Evolutionary conservation across 23 tunicate species (phyloP), one percentile per base, ranked within the genome.

Genomic region (Ascidia mentula): DNA sequence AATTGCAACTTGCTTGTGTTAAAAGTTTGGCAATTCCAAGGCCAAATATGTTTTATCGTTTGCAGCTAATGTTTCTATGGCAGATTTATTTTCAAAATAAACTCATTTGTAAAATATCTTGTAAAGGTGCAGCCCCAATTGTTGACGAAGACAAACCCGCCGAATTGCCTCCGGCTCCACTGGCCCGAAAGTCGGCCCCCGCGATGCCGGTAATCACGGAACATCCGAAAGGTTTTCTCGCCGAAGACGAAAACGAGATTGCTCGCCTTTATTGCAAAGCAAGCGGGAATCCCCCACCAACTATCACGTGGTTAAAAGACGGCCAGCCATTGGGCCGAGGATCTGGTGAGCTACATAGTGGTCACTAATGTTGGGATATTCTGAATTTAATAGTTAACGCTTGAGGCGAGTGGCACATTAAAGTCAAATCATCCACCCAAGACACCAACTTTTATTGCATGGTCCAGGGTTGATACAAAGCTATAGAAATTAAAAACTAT

Each of bases 201-300:
- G 8, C 37, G 9, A 37, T 36, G 70, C 89, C 89, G 9, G 45
- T 31, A 24, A 69, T 85, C 0, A 77, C 34, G 5, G 89, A 85
- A 45, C 76, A 85, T 26, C 89, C 89, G 1, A 40, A 1, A 33
- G 36, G 46, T 46, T 13, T 8, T 15, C 32, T 85, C 26, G 89
- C 78, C 0, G 31, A 69, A 6, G 72, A 34, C 30, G 32, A 77
- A 5, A 46, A 40, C 20, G 46, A 22, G 1, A 40, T 34, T 32
- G 78, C 34, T 32, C 82, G 89, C 26, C 40, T 85, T 5, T 85
- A 85, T 40, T 85, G 89, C 45, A 24, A 78, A 38, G 89, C 89
- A 32, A 17, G 32, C 1, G 89, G 89, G 20, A 46, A 40, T 69
- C 89, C 89, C 0, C 36, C 60, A 6, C 89, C 89, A 7, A 45